Conservation (phyloP, 2,888 invertebrate species). For the Stratiomys singularior region DNA sequence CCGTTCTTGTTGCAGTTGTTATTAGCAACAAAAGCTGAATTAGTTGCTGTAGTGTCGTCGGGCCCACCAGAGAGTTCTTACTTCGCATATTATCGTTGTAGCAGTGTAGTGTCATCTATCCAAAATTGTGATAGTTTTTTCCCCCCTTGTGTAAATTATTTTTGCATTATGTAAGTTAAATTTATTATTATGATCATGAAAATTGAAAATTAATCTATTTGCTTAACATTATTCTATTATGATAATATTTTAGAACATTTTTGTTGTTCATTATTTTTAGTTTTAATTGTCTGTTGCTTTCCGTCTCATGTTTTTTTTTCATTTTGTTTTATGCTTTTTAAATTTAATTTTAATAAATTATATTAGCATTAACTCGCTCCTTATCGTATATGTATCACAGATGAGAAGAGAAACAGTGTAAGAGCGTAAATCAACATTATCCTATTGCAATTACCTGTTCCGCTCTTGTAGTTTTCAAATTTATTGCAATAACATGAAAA, state of each 20-base stretch:
- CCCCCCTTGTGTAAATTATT: not conserved
- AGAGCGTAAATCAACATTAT: no score
- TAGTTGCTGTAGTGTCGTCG: not conserved
- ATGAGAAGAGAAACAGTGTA: no score
- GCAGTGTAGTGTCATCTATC: conserved; percentile 25
- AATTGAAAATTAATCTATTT: not conserved
- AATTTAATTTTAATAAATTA: conserved; percentile 32
- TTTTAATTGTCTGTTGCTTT: not conserved
- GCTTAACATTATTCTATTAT: conserved; percentile 4
- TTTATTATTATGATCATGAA: conserved; percentile 2
- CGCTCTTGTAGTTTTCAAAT: no score
- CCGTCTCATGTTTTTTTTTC: not conserved
- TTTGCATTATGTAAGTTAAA: not conserved
- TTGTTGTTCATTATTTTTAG: conserved; percentile 20
- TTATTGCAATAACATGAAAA: no score
- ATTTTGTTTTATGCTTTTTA: not conserved
- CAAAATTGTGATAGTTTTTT: conserved; percentile 27
- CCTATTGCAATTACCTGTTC: no score
- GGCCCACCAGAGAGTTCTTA: not conserved
- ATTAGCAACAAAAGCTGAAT: not conserved
- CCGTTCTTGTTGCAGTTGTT: not conserved
- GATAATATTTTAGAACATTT: conserved; percentile 23
- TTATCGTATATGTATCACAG: no score
- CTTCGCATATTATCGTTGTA: not conserved
- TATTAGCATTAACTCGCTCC: not conserved